Conservation (phyloP, 2,888 invertebrate species). For the Glyphotaelius pellucidus region DNA sequence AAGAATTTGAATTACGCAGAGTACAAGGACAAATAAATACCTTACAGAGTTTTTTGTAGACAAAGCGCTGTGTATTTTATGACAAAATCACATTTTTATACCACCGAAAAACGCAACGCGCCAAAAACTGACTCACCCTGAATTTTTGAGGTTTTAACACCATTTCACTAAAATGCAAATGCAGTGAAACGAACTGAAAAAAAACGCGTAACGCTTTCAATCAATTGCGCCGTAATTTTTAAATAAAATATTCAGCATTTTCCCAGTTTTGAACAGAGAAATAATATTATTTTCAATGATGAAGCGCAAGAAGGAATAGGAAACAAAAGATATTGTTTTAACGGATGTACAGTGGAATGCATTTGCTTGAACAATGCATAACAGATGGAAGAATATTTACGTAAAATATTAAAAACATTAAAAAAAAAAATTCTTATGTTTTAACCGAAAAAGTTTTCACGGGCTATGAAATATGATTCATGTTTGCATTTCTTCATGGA, state of each 20-base stretch:
- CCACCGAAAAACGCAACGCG: neutral
- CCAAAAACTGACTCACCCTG: neutral
- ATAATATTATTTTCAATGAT: neutral
- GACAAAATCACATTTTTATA: neutral
- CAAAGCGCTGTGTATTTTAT: neutral
- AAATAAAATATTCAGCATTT: neutral
- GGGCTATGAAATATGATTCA: no score
- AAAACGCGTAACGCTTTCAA: neutral
- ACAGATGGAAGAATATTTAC: neutral
- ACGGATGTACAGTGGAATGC: neutral
- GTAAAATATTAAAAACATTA: no score
- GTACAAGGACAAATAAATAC: neutral
- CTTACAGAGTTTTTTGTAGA: neutral
- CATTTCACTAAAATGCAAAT: neutral
- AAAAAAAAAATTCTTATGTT: no score
- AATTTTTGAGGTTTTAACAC: neutral
- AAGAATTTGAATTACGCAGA: neutral
- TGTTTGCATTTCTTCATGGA: neutral
- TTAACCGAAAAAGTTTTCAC: no score
- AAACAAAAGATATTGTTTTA: neutral
- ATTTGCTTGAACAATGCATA: neutral
- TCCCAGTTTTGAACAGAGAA: neutral
- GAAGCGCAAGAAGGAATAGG: neutral
- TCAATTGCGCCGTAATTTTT: neutral
- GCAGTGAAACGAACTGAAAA: neutral